Percentiles rank a stretch among this genome's conserved stretches.
phyloP scores from a whole-genome alignment of 30 jellyfish, hydroid and myxozoan genomes.

The Sanderia malayensis region DNA sequence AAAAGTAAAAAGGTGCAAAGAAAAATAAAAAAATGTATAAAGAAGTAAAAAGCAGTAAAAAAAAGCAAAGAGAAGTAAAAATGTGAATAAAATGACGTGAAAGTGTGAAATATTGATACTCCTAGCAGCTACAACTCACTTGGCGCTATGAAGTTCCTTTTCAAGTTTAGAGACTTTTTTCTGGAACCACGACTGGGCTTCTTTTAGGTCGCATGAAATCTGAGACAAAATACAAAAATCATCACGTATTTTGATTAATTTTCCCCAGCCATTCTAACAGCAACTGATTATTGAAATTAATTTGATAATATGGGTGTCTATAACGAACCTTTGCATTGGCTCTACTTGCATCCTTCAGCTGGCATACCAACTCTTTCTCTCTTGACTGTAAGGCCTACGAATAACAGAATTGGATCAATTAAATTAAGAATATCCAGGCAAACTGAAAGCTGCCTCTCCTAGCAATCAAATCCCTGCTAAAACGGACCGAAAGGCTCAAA shows the following conservation, averaged over 20 bases:
- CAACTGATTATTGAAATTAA: no score
- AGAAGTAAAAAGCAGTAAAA: no score
- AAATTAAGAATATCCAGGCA: neutral
- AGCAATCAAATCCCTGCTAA: no score
- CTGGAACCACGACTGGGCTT: conserved; percentile 57
- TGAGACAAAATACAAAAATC: conserved; percentile 3
- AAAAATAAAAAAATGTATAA: no score
- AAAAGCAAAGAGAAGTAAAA: no score
- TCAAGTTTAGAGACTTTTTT: conserved; percentile 47
- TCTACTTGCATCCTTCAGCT: conserved; percentile 21
- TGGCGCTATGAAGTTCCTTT: conserved; percentile 41
- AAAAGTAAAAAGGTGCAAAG: no score
- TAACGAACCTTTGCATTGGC: conserved; percentile 25
- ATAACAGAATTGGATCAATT: neutral
- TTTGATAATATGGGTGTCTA: no score
- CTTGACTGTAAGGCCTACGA: conserved; percentile 32
- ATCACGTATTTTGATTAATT: no score
- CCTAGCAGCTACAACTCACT: conserved; percentile 20
- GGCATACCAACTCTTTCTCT: conserved; percentile 33
- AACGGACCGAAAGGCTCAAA: no score
- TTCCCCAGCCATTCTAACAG: no score
- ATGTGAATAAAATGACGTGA: no score
- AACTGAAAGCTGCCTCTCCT: neutral
- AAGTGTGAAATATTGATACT: neutral
- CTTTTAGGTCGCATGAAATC: conserved; percentile 32